These are phyloP conservation scores for Sylvia atricapilla DNA, from an alignment of 2,113 vertebrate genomes.

Conservation along the genomic window DNA sequence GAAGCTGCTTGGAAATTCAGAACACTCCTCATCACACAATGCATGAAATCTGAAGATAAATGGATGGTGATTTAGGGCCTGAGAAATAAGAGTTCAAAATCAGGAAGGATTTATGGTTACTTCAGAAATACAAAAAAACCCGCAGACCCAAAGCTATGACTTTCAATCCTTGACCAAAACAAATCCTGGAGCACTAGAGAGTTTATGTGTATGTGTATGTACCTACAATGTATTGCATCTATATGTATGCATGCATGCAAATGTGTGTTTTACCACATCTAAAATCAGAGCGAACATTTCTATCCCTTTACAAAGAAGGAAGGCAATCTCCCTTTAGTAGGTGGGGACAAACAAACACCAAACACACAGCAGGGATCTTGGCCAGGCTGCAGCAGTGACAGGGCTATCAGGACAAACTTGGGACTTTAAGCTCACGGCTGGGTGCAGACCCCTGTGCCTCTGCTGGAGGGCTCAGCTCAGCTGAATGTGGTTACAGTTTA, in stretches of 20 bases:
- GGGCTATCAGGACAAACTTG: not conserved
- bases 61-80: not conserved
- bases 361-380: not conserved
- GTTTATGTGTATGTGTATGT: not conserved
- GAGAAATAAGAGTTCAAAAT: constrained; percentile 10
- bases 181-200: not conserved
- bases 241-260: not conserved
- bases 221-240: not conserved
- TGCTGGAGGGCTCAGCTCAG: not conserved
- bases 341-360: not conserved
- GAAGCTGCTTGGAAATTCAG: constrained; percentile 13
- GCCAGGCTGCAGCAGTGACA: not conserved
- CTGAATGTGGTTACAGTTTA: not conserved
- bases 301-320: not conserved
- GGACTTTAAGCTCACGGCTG: not conserved
- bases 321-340: not conserved
- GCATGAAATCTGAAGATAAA: not conserved
- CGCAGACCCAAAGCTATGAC: not conserved
- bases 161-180: not conserved
- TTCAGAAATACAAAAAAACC: not conserved
- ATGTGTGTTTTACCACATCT: not conserved
- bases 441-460: not conserved
- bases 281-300: not conserved
- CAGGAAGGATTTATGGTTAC: not conserved
- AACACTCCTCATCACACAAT: not conserved